Base-by-base conservation (phyloP, 2,888 invertebrate genomes). In the Heliconius erato region DNA sequence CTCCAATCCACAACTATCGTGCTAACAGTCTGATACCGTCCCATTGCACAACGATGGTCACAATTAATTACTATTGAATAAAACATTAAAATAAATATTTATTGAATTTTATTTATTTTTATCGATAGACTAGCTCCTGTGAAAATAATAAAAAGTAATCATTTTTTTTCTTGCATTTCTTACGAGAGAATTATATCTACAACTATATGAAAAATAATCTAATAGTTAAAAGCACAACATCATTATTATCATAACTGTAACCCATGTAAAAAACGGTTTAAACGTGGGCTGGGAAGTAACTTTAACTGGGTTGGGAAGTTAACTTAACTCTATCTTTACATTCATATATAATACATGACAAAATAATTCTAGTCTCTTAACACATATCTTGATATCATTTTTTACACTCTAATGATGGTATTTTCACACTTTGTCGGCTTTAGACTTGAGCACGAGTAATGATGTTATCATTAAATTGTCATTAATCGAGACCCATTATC, bases 401-500 rank as follows among this genome's bases (percentile, higher is more conserved):
- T 83, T 83, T 79, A 84, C 76, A 84, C 49, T 7, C 44, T 83
- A 81, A 82, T 81, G 79, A 83, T 78, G 68, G 35, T 77, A 72
- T 81, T 82, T 80, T 84, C 79, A 82, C 82, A 83, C 74, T 77
- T 84, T 84, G 83, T 79, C 84, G 82, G 80, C 80, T 28, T 63
- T 67, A 40, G 59, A 72, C 54, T 78, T 71, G 65, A 74, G 23
- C 69, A 12, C 79, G 32, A 81, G 80, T 80, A 81, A 81, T 80
- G 79, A 85, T 81, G 83, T 87, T 86, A 86, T 86, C 82, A 85
- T 83, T 88, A 87, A 85, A 86, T 84, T 76, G 82, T 82, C 88
- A 90, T 91, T 88, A 91, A 87, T 86, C 84, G 84, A 77, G 79
- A 79, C 87, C 87, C 86, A 86, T 90, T 90, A 90, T 87, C 86